Percentiles rank a stretch among this genome's conserved stretches.
Conservation (phyloP, 2,888 invertebrate species). For the Augiades crinisus region DNA sequence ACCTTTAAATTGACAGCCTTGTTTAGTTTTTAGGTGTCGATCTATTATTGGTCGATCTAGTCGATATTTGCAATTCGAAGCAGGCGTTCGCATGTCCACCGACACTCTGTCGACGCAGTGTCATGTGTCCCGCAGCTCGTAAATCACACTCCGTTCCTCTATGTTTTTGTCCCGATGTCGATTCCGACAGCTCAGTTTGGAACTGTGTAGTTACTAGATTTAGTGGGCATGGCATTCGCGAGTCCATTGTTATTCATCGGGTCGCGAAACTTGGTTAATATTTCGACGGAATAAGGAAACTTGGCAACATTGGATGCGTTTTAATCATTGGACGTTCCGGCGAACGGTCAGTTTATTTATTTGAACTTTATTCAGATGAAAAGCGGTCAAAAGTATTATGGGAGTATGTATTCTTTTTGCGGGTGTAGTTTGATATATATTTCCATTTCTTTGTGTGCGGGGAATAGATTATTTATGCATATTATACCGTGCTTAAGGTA, state of each 20-base stretch:
- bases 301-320: not conserved
- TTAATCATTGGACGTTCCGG: too few species aligned
- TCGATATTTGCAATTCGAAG: too few species aligned
- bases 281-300: not conserved
- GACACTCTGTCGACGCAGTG: not conserved
- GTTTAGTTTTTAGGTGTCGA: too few species aligned
- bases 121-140: slow-evolving; percentile 1
- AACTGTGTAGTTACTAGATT: slow-evolving; percentile 1
- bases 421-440: too few species aligned
- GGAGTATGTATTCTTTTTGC: too few species aligned
- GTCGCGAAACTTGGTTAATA: not conserved
- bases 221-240: not conserved
- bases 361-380: not conserved
- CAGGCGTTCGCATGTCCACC: not conserved
- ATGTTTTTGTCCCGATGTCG: slow-evolving; percentile 6
- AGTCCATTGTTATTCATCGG: not conserved
- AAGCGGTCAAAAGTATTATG: too few species aligned
- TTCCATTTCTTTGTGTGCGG: too few species aligned
- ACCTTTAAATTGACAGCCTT: too few species aligned
- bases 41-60: too few species aligned
- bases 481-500: too few species aligned
- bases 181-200: slow-evolving; percentile 7
- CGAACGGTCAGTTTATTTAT: not conserved
- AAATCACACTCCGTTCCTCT: slow-evolving; percentile 11
- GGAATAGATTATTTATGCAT: too few species aligned